Conservation (phyloP, 2,888 invertebrate genomes). For the Lucinisca nassula region DNA sequence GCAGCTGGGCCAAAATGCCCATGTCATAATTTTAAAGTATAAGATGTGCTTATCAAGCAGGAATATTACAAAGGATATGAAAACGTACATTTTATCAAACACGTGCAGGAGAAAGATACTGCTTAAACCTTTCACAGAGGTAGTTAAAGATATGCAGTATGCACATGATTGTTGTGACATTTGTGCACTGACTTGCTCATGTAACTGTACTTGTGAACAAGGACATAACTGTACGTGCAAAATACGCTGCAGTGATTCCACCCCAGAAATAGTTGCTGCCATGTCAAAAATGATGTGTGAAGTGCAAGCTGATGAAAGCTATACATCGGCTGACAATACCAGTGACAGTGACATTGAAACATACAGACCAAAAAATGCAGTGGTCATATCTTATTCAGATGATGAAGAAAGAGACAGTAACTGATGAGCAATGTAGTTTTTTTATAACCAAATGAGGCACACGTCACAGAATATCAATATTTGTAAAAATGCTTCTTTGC, state of each 20-base stretch:
- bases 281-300: not conserved
- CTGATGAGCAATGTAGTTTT: too few species aligned
- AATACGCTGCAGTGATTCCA: not conserved
- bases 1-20: not conserved
- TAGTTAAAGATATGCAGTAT: not conserved
- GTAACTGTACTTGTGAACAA: not conserved
- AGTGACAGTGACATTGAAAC: conserved; percentile 30
- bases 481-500: conserved; percentile 34
- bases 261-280: not conserved
- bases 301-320: not conserved
- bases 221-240: not conserved
- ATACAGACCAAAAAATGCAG: not conserved
- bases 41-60: conserved; percentile 27
- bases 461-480: not conserved
- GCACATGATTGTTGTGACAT: conserved; percentile 4
- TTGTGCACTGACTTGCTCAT: not conserved
- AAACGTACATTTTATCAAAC: not conserved
- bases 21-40: conserved; percentile 42
- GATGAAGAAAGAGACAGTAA: not conserved
- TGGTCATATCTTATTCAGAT: not conserved
- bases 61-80: conserved; percentile 40
- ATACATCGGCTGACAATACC: not conserved
- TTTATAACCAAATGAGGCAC: too few species aligned
- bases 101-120: not conserved
- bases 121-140: not conserved